Evolutionary conservation across 2,113 vertebrate genomes (phyloP), one percentile per base, ranked within the genome.

Genomic region (Galemys pyrenaicus): DNA sequence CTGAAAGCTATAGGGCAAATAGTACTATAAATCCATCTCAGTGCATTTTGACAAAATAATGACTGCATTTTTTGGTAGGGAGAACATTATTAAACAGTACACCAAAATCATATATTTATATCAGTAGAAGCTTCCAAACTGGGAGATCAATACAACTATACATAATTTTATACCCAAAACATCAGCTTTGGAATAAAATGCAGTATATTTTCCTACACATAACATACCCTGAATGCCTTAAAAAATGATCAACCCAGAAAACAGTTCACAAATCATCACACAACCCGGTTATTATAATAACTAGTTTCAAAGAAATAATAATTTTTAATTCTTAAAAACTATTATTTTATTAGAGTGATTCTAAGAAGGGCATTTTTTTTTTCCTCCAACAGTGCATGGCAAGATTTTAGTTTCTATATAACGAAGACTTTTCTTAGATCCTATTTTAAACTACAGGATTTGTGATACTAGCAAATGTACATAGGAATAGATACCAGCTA

Each of bases 1-100:
- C 41, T 11, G 32, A 30, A 16, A 68, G 54, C 19, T 26, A 30
- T 13, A 35, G 92, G 95, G 90, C 95, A 95, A 91, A 92, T 0
- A 89, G 82, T 9, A 20, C 51, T 68, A 37, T 81, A 64, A 85
- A 83, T 93, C 87, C 75, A 70, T 87, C 51, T 95, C 95, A 74
- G 46, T 91, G 92, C 77, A 90, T 97, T 94, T 85, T 91, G 95
- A 89, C 70, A 80, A 97, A 96, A 95, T 92, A 80, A 95, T 81
- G 77, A 46, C 79, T 60, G n/a, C 30, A 0, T 44, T 60, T 49
- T 77, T 19, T 71, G 28, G 60, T 13, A 83, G 37, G 28, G 62
- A 93, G 67, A 79, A 51, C 49, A 3, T 56, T 62, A 28, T 74
- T 62, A 22, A 65, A 78, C n/a, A 49, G 39, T 30, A 6, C 44